phyloP scores from a whole-genome alignment of 2,113 vertebrate genomes.

The Larimichthys polyactis region DNA sequence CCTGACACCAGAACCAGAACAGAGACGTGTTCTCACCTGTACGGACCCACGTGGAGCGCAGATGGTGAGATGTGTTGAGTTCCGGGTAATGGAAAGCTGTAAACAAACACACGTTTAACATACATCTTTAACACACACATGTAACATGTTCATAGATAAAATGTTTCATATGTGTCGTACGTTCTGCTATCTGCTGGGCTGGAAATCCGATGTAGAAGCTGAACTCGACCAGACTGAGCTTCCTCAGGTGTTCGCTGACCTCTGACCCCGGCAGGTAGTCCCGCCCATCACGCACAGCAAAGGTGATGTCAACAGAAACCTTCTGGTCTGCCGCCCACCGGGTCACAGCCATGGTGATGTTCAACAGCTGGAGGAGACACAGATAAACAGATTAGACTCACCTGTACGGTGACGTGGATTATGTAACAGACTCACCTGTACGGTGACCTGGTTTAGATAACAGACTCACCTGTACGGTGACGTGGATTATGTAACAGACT shows the following conservation, averaged over 20 bases:
- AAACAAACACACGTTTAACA: conserved; percentile 8
- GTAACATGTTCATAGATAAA: not conserved
- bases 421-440: too few relatives aligned
- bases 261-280: conserved; percentile 90
- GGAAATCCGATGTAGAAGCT: conserved; percentile 97
- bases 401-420: too few relatives aligned
- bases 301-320: conserved; percentile 90
- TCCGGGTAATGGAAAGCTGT: conserved; percentile 95
- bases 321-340: conserved; percentile 76
- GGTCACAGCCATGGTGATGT: conserved; percentile 84
- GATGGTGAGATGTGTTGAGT: conserved; percentile 90
- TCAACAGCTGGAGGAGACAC: conserved; percentile 87
- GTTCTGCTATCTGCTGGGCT: conserved; percentile 93
- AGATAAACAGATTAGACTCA: not conserved
- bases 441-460: too few relatives aligned
- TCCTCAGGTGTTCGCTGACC: conserved; percentile 92
- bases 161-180: conserved; percentile 79
- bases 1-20: too few relatives aligned
- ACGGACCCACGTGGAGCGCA: conserved; percentile 95
- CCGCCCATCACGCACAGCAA: conserved; percentile 82
- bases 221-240: conserved; percentile 94
- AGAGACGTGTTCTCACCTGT: conserved; percentile 86
- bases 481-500: too few relatives aligned
- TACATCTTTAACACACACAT: not conserved
- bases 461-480: too few relatives aligned